A percentile compares a stretch with the other conserved stretches of the same genome.
These are phyloP conservation scores for Spodoptera litura DNA, from an alignment of 1,140 invertebrate species.

Conservation along the genomic window DNA sequence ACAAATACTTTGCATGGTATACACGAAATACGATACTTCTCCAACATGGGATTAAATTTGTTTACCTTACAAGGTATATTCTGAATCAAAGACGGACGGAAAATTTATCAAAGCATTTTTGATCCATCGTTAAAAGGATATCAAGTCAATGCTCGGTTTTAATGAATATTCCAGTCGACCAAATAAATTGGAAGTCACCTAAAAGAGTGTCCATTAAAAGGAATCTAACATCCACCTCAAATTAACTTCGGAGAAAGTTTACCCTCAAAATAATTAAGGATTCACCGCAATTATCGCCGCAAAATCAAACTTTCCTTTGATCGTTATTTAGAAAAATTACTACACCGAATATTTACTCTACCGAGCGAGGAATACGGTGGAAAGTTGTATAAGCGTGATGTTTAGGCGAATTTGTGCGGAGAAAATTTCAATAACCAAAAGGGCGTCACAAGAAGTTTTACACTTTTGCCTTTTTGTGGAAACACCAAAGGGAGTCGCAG, in stretches of 20 bases:
- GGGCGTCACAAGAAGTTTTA: slow-evolving; percentile 75
- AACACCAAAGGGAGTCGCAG: slow-evolving; percentile 72
- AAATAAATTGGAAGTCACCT: slow-evolving; percentile 83
- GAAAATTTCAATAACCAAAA: slow-evolving; percentile 82
- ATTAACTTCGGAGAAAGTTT: slow-evolving; percentile 85
- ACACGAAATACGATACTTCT: slow-evolving; percentile 31
- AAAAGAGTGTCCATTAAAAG: slow-evolving; percentile 85
- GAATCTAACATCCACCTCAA: slow-evolving; percentile 82
- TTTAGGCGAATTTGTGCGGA: slow-evolving; percentile 66
- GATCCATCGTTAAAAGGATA: slow-evolving; percentile 70
- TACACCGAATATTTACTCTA: slow-evolving; percentile 64
- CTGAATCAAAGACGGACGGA: slow-evolving; percentile 35
- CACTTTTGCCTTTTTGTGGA: slow-evolving; percentile 80
- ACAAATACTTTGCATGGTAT: slow-evolving; percentile 60
- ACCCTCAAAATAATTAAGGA: slow-evolving; percentile 86
- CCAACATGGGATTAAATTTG: slow-evolving; percentile 53
- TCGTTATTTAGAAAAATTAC: slow-evolving; percentile 74
- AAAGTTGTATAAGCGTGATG: slow-evolving; percentile 57
- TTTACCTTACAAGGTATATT: slow-evolving; percentile 50
- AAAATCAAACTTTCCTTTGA: slow-evolving; percentile 84
- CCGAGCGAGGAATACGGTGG: slow-evolving; percentile 54
- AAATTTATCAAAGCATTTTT: slow-evolving; percentile 68
- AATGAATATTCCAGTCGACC: slow-evolving; percentile 82
- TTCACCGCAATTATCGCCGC: slow-evolving; percentile 85
- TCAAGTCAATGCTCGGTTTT: slow-evolving; percentile 70